Evolutionary conservation across 2,113 vertebrate species (phyloP), one percentile per base, ranked within the genome.

Genomic region (Rhea americana): DNA sequence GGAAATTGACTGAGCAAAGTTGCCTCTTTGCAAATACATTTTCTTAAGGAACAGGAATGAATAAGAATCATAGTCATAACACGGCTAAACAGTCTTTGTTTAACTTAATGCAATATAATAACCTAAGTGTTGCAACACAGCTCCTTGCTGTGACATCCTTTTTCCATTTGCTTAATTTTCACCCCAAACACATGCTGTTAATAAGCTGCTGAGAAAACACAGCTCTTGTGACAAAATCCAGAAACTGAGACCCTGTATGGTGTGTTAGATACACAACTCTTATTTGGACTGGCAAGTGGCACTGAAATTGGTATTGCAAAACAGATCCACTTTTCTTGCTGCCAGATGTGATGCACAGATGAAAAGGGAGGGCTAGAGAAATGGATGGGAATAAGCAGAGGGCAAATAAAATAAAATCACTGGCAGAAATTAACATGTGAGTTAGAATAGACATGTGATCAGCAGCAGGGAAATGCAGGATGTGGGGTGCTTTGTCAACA

Each of bases 211-310:
- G 94, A 94, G 94, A 93, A 96, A 96, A 95, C 80, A 92, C 72
- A 91, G 94, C 62, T 95, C 96, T 93, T 79, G 83, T 96, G 96
- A 96, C 93, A 96, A 92, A 97, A 87, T 82, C 94, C 97, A 97
- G 97, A 96, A 96, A 90, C 89, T 19, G 90, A 95, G 92, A 37
- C 78, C 66, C 83, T 92, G 86, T 72, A 89, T 77, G 89, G 93
- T 51, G 85, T 81, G 91, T 82, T 95, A 91, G 87, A 89, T 90
- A 94, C 90, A 94, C 92, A 96, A 39, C 76, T 87, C 88, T 87
- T 96, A 95, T 96, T 95, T 94, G 91, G 91, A 94, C 91, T 97
- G 94, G 94, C 95, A 95, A 96, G 94, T 92, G 95, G 93, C 94
- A 95, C 90, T 80, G 92, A 90, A 96, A 94, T 79, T 79, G 81